phyloP scores from a whole-genome alignment of 2,113 vertebrate genomes.

The Melanostigma gelatinosum region DNA sequence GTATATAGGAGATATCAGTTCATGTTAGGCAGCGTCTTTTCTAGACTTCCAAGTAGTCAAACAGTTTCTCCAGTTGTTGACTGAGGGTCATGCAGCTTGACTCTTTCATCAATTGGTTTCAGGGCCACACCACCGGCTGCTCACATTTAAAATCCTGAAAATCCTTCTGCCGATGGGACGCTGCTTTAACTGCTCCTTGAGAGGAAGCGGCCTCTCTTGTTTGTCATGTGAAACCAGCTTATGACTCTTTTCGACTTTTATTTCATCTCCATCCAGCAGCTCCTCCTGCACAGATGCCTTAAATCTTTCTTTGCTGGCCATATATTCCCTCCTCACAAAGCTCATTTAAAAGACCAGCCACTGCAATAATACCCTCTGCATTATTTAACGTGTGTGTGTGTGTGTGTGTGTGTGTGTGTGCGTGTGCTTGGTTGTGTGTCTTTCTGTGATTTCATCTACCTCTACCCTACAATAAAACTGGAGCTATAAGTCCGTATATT shows the following conservation, averaged over 20 bases:
- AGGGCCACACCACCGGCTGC: neutral
- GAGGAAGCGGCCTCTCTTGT: slow-evolving; percentile 6
- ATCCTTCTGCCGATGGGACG: neutral
- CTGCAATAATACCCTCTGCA: slow-evolving; percentile 65
- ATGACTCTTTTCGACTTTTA: slow-evolving; percentile 27
- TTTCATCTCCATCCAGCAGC: slow-evolving; percentile 53
- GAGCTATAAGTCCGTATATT: slow-evolving; percentile 47
- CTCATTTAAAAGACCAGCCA: slow-evolving; percentile 56
- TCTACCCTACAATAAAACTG: slow-evolving; percentile 19
- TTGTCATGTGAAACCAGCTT: slow-evolving; percentile 40
- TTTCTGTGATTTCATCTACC: slow-evolving; percentile 13
- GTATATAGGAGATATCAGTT: neutral
- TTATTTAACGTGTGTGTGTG: slow-evolving; percentile 61
- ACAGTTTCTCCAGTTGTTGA: neutral
- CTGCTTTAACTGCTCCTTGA: neutral
- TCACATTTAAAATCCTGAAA: slow-evolving; percentile 9
- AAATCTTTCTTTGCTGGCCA: slow-evolving; percentile 48
- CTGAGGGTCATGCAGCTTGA: neutral
- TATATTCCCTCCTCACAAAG: slow-evolving; percentile 59
- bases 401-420: slow-evolving; percentile 6
- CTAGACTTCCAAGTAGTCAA: neutral
- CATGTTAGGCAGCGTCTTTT: neutral
- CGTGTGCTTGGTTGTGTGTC: slow-evolving; percentile 7
- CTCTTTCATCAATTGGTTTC: neutral
- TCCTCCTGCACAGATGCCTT: slow-evolving; percentile 38